Percentiles rank a stretch among this genome's conserved stretches.
These are phyloP conservation scores for Scrobipalpa costella DNA, from an alignment of 2,888 invertebrate genomes.

Conservation along the genomic window DNA sequence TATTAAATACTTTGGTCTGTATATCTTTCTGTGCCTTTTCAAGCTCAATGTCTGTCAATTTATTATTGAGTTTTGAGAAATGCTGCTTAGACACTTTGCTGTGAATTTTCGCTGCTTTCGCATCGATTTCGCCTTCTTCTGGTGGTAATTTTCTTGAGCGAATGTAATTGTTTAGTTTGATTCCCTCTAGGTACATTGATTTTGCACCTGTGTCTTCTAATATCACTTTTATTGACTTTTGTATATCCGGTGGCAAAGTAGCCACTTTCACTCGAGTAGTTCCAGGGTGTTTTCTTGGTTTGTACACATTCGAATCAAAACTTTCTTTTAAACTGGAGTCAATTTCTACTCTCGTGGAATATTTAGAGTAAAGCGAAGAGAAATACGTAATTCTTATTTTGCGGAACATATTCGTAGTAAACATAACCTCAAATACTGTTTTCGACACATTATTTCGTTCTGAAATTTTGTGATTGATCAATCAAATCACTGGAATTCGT, in stretches of 20 bases:
- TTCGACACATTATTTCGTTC: not conserved
- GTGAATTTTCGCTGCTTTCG: constrained; percentile 67
- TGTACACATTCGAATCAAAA: constrained; percentile 77
- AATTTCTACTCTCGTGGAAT: constrained; percentile 71
- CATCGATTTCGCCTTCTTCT: constrained; percentile 78
- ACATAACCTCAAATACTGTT: constrained; percentile 23
- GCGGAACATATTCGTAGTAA: constrained; percentile 59
- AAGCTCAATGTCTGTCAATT: constrained; percentile 58
- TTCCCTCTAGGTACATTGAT: constrained; percentile 76
- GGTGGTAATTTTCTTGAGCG: constrained; percentile 83
- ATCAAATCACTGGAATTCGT: constrained; percentile 4
- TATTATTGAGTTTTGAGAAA: constrained; percentile 47
- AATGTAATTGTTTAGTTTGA: constrained; percentile 82
- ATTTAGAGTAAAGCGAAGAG: constrained; percentile 49
- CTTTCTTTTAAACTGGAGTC: constrained; percentile 71
- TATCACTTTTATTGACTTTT: constrained; percentile 78
- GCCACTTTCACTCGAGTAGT: constrained; percentile 77
- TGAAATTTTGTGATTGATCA: constrained; percentile 3
- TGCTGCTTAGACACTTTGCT: constrained; percentile 59
- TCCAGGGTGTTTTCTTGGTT: constrained; percentile 88
- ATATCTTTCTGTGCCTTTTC: constrained; percentile 68
- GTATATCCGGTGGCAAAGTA: constrained; percentile 82
- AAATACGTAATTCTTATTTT: constrained; percentile 53
- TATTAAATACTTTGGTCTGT: constrained; percentile 76
- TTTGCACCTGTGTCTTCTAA: constrained; percentile 82